phyloP scores from a whole-genome alignment of 2,113 vertebrate species.

The Stegostoma tigrinum region DNA sequence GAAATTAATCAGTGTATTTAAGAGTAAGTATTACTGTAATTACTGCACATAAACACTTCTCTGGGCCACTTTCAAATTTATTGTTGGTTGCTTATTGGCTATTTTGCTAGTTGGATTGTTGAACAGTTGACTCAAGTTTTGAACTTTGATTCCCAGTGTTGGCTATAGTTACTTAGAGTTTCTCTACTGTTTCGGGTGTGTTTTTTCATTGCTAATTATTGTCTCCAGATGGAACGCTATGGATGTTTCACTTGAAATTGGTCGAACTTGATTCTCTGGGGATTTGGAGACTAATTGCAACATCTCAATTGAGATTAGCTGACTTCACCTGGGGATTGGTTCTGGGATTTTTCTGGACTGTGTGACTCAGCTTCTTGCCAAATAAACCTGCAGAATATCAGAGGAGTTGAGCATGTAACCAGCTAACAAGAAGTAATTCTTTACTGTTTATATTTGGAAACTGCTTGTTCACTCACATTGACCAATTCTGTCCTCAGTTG shows the following conservation, averaged over 20 bases:
- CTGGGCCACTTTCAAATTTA: background rate
- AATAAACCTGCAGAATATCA: background rate
- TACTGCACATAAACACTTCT: constrained; percentile 48
- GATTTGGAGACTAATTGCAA: background rate
- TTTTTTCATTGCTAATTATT: background rate
- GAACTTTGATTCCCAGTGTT: background rate
- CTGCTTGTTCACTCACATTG: background rate
- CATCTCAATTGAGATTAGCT: background rate
- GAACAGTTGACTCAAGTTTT: background rate
- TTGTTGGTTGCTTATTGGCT: background rate
- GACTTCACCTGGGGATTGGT: background rate
- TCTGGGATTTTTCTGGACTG: background rate
- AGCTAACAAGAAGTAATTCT: background rate
- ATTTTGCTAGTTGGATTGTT: background rate
- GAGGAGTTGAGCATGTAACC: background rate
- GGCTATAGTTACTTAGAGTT: background rate
- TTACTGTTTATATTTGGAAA: background rate
- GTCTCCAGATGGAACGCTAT: background rate
- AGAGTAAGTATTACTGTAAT: constrained; percentile 55
- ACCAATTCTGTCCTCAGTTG: background rate
- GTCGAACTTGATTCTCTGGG: background rate
- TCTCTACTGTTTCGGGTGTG: background rate
- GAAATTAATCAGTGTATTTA: constrained; percentile 58
- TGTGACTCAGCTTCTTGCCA: background rate
- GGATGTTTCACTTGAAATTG: background rate